A percentile compares a stretch with the other conserved stretches of the same genome.
phyloP scores from a whole-genome alignment of 2,113 vertebrate species.

The Malurus cyaneus region DNA sequence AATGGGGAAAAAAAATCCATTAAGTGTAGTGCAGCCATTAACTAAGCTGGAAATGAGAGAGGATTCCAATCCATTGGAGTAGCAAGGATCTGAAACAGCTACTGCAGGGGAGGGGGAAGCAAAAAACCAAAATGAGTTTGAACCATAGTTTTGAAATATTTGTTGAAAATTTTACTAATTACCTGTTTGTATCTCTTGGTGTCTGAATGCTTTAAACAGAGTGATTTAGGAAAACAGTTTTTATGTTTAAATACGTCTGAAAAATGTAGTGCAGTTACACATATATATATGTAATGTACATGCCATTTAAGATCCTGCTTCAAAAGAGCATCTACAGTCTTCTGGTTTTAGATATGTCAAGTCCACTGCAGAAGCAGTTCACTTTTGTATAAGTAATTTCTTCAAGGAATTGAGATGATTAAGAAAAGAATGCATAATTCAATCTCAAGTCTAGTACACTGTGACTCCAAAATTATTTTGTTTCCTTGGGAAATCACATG shows the following conservation, averaged over 20 bases:
- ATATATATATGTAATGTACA: background rate
- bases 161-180: background rate
- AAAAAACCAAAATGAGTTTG: background rate
- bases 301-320: background rate
- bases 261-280: background rate
- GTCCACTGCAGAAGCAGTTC: background rate
- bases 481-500: slow-evolving; percentile 11
- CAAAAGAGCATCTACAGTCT: background rate
- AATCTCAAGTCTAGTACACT: background rate
- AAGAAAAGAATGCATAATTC: slow-evolving; percentile 27
- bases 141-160: background rate
- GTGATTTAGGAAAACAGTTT: background rate
- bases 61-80: background rate
- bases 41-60: background rate
- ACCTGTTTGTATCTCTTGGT: background rate
- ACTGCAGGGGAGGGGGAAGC: background rate
- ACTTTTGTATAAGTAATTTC: background rate
- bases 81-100: background rate
- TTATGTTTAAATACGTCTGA: background rate
- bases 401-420: slow-evolving; percentile 29
- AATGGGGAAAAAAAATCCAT: background rate
- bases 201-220: background rate
- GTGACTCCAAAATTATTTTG: background rate
- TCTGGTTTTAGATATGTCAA: background rate
- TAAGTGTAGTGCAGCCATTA: background rate